Base-by-base conservation (phyloP, 2,888 invertebrate genomes). In the Neelides folsomi region DNA sequence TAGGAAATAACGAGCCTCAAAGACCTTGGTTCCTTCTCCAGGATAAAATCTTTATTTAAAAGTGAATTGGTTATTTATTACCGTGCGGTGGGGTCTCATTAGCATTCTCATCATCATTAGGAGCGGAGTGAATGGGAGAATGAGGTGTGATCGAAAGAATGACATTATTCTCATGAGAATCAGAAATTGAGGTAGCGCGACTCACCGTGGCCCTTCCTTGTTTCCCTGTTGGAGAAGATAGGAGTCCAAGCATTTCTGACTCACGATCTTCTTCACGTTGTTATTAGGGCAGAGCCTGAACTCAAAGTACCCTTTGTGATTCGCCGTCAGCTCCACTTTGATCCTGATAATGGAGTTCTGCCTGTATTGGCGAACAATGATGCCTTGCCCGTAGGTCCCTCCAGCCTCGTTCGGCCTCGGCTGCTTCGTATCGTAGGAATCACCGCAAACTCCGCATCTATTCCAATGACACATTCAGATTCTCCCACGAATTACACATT, bases 231-330 rank as follows among this genome's bases (percentile, higher is more conserved):
- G 73, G 7, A 90, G 71, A 1, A 85, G 68, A 68, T 85, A 71
- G 64, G 80, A 76, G 69, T 88, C 83, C 52, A 90, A 72, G 64
- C 90, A 90, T 1, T 80, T 79, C 66, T 88, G 86, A 0, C 77
- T 77, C 1, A 82, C 80, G 35, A 77, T 77, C 65, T 76, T 77
- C 34, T 78, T 76, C 1, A 67, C 69, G 37, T 71, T 68, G 49
- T 71, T 72, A 67, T 85, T 79, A 1, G 86, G 80, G 67, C 90
- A 90, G 3, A 86, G 67, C 54, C 85, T 75, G 69, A 90, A 89
- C 68, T 88, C 86, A 66, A 89, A 90, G 71, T 79, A 86, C 2
- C 90, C 89, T 59, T 79, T 78, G 70, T 90, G 90, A 67, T 80
- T 87, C 34, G 89, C 89, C 0, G 89, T 90, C n/a, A 90, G 69